phyloP scores from a whole-genome alignment of 1,140 invertebrate genomes.

The Lysiphlebus fabarum region DNA sequence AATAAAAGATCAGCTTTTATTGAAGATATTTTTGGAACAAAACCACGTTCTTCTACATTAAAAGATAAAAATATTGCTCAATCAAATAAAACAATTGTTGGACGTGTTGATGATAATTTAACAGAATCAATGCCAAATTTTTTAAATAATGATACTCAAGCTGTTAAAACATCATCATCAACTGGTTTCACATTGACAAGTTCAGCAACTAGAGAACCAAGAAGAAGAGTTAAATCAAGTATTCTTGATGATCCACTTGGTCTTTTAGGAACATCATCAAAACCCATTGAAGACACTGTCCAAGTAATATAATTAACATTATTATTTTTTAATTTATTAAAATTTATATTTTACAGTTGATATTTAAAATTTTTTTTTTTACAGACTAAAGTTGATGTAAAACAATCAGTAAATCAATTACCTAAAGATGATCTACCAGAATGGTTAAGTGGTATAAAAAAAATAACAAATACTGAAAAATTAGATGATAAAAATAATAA shows the following conservation, averaged over 20 bases:
- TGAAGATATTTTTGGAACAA: constrained; percentile 40
- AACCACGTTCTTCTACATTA: constrained; percentile 19
- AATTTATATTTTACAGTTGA: no score
- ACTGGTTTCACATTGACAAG: constrained; percentile 27
- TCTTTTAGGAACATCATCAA: constrained; percentile 25
- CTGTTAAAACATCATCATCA: constrained; percentile 18
- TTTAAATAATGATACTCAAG: constrained; percentile 12
- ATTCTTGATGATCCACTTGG: constrained; percentile 40
- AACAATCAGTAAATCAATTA: neutral
- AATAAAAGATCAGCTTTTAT: constrained; percentile 34
- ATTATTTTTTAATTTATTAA: no score
- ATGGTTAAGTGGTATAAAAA: constrained; percentile 42
- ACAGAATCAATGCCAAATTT: constrained; percentile 20
- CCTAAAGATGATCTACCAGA: constrained; percentile 41
- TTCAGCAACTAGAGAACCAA: constrained; percentile 30
- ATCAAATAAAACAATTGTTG: neutral
- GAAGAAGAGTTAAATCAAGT: constrained; percentile 35
- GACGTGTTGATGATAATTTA: no score
- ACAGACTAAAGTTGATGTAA: neutral
- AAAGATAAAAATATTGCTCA: constrained; percentile 19
- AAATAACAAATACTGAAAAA: constrained; percentile 15
- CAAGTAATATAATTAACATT: no score
- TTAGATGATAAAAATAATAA: neutral
- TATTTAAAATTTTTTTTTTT: no score
- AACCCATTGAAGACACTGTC: neutral